Evolutionary conservation across 1,140 invertebrate species (phyloP).

Genomic region (Drosophila seguyi): DNA sequence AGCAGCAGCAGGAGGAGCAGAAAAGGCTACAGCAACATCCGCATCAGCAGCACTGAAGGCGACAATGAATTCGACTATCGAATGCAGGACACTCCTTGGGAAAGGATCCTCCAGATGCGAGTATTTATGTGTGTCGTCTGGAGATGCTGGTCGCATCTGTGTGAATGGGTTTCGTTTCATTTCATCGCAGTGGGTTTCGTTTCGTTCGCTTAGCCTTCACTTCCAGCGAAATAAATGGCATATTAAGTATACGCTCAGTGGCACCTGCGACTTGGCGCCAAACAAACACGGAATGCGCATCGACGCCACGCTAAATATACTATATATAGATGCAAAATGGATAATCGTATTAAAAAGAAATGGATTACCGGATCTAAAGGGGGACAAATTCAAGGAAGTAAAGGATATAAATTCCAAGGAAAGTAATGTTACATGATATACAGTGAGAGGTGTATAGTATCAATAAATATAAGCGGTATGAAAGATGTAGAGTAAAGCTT

Average conservation of each 20-base stretch:
- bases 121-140: slow-evolving; percentile 25
- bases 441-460: not conserved
- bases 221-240: slow-evolving; percentile 71
- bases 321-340: slow-evolving; percentile 32
- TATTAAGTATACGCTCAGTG: slow-evolving; percentile 79
- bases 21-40: slow-evolving; percentile 8
- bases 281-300: slow-evolving; percentile 37
- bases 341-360: slow-evolving; percentile 46
- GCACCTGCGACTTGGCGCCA: slow-evolving; percentile 62
- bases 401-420: slow-evolving; percentile 2
- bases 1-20: slow-evolving; percentile 8
- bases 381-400: not conserved
- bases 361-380: slow-evolving; percentile 19
- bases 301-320: slow-evolving; percentile 31
- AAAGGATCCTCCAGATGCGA: slow-evolving; percentile 39
- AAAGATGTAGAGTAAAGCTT: not conserved
- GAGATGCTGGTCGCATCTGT: slow-evolving; percentile 42
- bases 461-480: not conserved
- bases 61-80: slow-evolving; percentile 59
- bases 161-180: slow-evolving; percentile 63
- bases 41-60: slow-evolving; percentile 37
- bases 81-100: slow-evolving; percentile 62
- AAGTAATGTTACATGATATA: slow-evolving; percentile 10
- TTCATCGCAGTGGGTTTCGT: slow-evolving; percentile 41
- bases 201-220: slow-evolving; percentile 64